Evolutionary conservation across 1,140 invertebrate genomes (phyloP).

Genomic region (Andricus grossulariae): DNA sequence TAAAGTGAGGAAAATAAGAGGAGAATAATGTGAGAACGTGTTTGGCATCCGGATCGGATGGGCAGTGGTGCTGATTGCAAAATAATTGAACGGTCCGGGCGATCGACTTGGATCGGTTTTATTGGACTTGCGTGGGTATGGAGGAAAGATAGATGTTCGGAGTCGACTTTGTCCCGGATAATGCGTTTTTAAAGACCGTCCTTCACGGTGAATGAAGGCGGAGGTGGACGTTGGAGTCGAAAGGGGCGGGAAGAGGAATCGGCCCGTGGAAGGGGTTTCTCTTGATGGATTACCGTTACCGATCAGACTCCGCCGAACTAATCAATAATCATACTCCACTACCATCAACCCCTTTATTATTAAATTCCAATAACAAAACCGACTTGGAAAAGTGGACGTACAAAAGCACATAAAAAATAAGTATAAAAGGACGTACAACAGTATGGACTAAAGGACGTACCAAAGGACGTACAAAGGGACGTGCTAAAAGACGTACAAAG

Average conservation of each 20-base stretch:
- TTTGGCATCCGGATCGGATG: constrained; percentile 51
- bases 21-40: constrained; percentile 45
- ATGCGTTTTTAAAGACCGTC: constrained; percentile 63
- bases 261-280: constrained; percentile 49
- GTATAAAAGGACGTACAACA: no score
- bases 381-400: no score
- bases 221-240: background rate
- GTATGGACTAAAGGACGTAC: no score
- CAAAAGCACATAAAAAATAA: no score
- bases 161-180: constrained; percentile 43
- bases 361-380: background rate
- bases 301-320: constrained; percentile 55
- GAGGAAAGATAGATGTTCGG: constrained; percentile 47
- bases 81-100: constrained; percentile 60
- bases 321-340: constrained; percentile 54
- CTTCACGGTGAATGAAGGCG: constrained; percentile 47
- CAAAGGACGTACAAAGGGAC: no score
- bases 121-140: constrained; percentile 47
- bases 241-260: constrained; percentile 52
- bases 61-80: constrained; percentile 54
- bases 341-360: background rate
- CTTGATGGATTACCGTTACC: constrained; percentile 58
- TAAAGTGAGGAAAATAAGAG: constrained; percentile 39
- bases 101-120: constrained; percentile 58
- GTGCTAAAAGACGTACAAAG: no score